These are phyloP conservation scores for Cheirogaleus major DNA, from an alignment of 2,797 vertebrate species.

Conservation along the genomic window DNA sequence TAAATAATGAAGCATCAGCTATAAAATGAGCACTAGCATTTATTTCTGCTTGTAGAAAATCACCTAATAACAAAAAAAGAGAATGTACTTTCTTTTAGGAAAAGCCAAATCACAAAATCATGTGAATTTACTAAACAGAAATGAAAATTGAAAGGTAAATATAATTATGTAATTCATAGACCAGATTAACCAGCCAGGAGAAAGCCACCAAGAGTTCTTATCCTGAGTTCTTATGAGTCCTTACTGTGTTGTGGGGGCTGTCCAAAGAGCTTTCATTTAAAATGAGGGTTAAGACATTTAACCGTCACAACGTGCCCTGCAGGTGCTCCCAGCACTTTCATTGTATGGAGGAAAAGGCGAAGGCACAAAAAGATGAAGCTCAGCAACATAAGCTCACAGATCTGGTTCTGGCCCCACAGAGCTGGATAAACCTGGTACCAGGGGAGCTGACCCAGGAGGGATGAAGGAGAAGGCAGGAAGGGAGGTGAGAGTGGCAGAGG, in stretches of 20 bases:
- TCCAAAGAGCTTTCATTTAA: neutral
- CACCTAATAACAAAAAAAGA: neutral
- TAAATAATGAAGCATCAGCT: neutral
- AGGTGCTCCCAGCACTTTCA: no score
- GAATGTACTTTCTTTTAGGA: neutral
- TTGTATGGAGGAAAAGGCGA: neutral
- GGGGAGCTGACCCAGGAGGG: neutral
- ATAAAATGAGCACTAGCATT: neutral
- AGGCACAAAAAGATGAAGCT: neutral
- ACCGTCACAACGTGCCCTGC: neutral
- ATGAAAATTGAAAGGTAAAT: neutral
- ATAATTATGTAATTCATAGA: neutral
- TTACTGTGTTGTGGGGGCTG: neutral
- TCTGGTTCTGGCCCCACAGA: neutral
- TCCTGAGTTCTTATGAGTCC: neutral
- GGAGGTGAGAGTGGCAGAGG: neutral
- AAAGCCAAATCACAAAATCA: neutral
- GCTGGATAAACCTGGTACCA: neutral
- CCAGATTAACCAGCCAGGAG: neutral
- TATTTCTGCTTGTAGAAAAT: neutral
- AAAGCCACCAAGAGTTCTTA: no score
- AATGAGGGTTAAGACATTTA: neutral
- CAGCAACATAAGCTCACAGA: neutral
- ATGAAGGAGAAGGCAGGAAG: neutral
- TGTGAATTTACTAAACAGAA: neutral